Base-by-base conservation (phyloP, 2,113 vertebrate genomes). In the Carassius gibelio region DNA sequence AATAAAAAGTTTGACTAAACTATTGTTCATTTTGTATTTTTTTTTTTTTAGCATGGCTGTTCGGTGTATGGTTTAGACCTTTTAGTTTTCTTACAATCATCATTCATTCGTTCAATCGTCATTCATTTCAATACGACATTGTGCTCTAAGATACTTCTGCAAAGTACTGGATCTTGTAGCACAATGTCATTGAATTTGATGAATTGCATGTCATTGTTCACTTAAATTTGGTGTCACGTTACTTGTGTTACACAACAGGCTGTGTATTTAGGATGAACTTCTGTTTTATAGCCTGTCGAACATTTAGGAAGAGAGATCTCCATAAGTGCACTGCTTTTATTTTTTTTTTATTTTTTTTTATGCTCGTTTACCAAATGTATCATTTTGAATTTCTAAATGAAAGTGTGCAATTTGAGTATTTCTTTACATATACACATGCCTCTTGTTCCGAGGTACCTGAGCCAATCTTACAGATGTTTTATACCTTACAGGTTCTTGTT, bases 1-100 rank as follows among this genome's bases (percentile, higher is more conserved):
- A 89, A 86, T 93, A 93, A 95, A 95, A 95, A 91, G 55, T 95
- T 96, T 95, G 94, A 94, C 93, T 93, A 95, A 87, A 94, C 1
- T 26, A 23, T 75, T 34, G 30, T 2, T 48, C 45, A 48, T 42
- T 2, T 2, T 75, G 15, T 85, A 0, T 82, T 14, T 69, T 14
- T 8, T 82, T 14, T 69, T 14, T 8, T 36, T 59, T 8, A 52
- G 21, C n/a, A 26, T 74, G 42, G 0, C 0, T 4, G 17, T 26
- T 52, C 13, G 14, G 13, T 52, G 13, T 13, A 50, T 30, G 30
- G 30, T 30, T 30, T 38, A 38, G 38, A 38, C 38, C 38, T n/a
- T n/a, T n/a, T 38, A 38, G 7, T 38, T 38, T 38, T 38, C 38
- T 38, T 38, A 30, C 30, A 30, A 30, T 38, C 38, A 38, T 38